Evolutionary conservation across 2,888 invertebrate species (phyloP), one percentile per base, ranked within the genome.

Genomic region (Bursaphelenchus okinawaensis): DNA sequence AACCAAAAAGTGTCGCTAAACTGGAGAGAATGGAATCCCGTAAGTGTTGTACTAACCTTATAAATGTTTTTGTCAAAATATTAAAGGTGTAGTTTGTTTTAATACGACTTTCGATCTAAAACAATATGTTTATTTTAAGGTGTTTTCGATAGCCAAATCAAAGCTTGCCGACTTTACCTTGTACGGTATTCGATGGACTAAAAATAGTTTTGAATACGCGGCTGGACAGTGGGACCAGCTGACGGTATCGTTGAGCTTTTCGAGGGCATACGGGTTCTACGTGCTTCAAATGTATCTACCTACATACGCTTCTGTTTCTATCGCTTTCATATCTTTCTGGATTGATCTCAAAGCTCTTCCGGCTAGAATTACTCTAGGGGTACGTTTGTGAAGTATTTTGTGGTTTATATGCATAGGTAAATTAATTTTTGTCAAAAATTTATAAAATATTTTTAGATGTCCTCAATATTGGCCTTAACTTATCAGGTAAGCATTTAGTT

Each of bases 221-320:
- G 78, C 79, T 8, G 79, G 79, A 7, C 75, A 75, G 66, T 79
- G 79, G 79, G 79, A 79, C 68, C 79, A 78, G 63, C 71, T 76
- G 20, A 73, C 78, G 8, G 77, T 79, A 4, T 73, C 77, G 4
- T 54, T 79, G 56, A 74, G 74, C 9, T 80, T 79, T 57, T 75
- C 77, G 8, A 69, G 79, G 40, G 75, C 78, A 1, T 80, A 76
- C 63, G 78, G 78, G n/a, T 79, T 79, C 64, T 79, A 79, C 64
- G 69, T 79, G 20, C 73, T 79, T 6, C 79, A 79, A 63, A 76
- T 79, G 77, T 79, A 79, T 64, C 69, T 78, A 64, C 79, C 79
- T 0, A 80, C 78, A 0, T 79, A 79, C 54, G 75, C 77, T 1
- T 74, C 73, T 12, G 78, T 78, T 8, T 72, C 75, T 31, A 68